These are phyloP conservation scores for Grapholita molesta DNA, from an alignment of 1,140 invertebrate genomes.

Conservation along the genomic window DNA sequence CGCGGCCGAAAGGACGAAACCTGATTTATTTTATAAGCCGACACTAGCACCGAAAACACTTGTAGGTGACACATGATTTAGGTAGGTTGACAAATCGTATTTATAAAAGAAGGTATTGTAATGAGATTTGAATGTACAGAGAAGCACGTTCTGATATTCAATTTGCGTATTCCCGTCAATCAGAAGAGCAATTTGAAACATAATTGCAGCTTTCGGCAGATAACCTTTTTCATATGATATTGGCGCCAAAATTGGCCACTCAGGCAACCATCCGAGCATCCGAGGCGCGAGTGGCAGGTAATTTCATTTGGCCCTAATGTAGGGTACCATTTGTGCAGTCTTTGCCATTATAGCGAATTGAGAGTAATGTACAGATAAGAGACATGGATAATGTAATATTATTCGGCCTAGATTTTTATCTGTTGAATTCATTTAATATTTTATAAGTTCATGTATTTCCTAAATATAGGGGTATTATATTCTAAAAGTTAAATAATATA, in stretches of 20 bases:
- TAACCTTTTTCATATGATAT: conserved; percentile 15
- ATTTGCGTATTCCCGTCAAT: neutral
- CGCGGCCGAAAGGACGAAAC: too few species aligned
- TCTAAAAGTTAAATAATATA: too few species aligned
- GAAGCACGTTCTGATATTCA: neutral
- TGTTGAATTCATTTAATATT: neutral
- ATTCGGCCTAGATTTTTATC: neutral
- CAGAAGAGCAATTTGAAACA: neutral
- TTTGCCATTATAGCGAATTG: conserved; percentile 11
- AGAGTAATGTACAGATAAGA: conserved; percentile 12
- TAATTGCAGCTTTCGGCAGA: neutral
- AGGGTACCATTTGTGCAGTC: conserved; percentile 9
- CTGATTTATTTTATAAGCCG: too few species aligned
- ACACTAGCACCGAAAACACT: too few species aligned
- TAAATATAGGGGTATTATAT: neutral
- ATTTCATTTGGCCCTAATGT: conserved; percentile 13
- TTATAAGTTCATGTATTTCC: neutral
- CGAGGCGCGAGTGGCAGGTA: conserved; percentile 8
- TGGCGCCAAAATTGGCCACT: conserved; percentile 1
- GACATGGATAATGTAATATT: conserved; percentile 8
- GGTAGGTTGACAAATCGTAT: too few species aligned
- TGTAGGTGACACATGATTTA: too few species aligned
- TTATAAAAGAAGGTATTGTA: too few species aligned
- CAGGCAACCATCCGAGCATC: conserved; percentile 1
- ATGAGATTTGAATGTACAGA: too few species aligned